These are phyloP conservation scores for Dasypogon diadema DNA, from an alignment of 2,888 invertebrate species.

Conservation along the genomic window DNA sequence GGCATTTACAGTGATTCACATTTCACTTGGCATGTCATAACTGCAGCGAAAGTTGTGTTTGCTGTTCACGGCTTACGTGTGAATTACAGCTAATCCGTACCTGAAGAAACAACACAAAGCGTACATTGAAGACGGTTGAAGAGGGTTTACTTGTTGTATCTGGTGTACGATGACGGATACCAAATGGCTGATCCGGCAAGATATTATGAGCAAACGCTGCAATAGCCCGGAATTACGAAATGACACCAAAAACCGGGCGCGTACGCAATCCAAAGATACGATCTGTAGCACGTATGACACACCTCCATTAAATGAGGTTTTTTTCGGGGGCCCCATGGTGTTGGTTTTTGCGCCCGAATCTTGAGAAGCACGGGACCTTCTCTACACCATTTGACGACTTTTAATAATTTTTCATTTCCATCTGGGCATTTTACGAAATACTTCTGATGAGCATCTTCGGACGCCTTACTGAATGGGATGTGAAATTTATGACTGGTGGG, in stretches of 20 bases:
- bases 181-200: not conserved
- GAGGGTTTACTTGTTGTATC: not conserved
- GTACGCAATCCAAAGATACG: slow-evolving; percentile 45
- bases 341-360: slow-evolving; percentile 44
- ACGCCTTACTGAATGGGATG: slow-evolving; percentile 42
- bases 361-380: slow-evolving; percentile 4
- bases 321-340: slow-evolving; percentile 38
- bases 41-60: slow-evolving; percentile 39
- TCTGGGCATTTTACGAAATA: slow-evolving; percentile 32
- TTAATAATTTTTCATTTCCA: slow-evolving; percentile 51
- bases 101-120: slow-evolving; percentile 15
- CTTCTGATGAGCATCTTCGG: slow-evolving; percentile 42
- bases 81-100: slow-evolving; percentile 38
- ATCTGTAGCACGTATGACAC: slow-evolving; percentile 52
- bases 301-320: slow-evolving; percentile 39
- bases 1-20: slow-evolving; percentile 25
- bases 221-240: slow-evolving; percentile 51
- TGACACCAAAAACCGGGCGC: slow-evolving; percentile 48
- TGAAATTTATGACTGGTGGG: slow-evolving; percentile 51
- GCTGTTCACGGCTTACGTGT: slow-evolving; percentile 36
- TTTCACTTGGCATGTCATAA: slow-evolving; percentile 47
- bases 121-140: not conserved
- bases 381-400: slow-evolving; percentile 41
- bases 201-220: slow-evolving; percentile 1
- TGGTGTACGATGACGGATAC: not conserved